Percentiles rank a stretch among this genome's conserved stretches.
phyloP scores from a whole-genome alignment of 2,113 vertebrate genomes.

The Calcarius ornatus region DNA sequence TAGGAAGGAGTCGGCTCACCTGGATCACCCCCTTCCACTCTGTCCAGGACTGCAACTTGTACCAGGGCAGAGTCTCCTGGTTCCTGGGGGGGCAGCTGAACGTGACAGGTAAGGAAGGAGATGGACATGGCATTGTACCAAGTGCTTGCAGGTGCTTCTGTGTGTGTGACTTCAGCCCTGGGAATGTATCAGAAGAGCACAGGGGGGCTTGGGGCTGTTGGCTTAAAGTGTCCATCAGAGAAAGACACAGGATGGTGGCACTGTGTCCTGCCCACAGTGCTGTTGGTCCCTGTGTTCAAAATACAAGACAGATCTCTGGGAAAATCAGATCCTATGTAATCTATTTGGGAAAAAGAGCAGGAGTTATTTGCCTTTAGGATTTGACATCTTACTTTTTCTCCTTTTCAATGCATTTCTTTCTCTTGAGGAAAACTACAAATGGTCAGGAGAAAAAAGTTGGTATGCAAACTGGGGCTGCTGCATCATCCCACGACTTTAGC shows the following conservation, averaged over 20 bases:
- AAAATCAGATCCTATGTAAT: background rate
- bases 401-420: background rate
- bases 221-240: too few relatives aligned
- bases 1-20: conserved; percentile 69
- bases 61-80: conserved; percentile 49
- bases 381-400: background rate
- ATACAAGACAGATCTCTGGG: background rate
- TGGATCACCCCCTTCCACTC: conserved; percentile 75
- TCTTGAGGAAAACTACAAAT: background rate
- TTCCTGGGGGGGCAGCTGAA: conserved; percentile 66
- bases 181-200: background rate
- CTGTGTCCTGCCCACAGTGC: background rate
- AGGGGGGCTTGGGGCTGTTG: background rate
- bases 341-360: background rate
- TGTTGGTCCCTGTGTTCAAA: background rate
- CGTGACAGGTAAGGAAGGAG: conserved; percentile 32
- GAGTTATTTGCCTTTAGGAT: background rate
- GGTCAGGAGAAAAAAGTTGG: background rate
- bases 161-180: background rate
- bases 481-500: background rate
- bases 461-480: background rate
- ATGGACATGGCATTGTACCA: background rate
- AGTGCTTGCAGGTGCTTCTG: background rate
- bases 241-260: background rate
- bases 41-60: conserved; percentile 74